Evolutionary conservation across 2,797 vertebrate species (phyloP).

Genomic region (Malacoraja senta): DNA sequence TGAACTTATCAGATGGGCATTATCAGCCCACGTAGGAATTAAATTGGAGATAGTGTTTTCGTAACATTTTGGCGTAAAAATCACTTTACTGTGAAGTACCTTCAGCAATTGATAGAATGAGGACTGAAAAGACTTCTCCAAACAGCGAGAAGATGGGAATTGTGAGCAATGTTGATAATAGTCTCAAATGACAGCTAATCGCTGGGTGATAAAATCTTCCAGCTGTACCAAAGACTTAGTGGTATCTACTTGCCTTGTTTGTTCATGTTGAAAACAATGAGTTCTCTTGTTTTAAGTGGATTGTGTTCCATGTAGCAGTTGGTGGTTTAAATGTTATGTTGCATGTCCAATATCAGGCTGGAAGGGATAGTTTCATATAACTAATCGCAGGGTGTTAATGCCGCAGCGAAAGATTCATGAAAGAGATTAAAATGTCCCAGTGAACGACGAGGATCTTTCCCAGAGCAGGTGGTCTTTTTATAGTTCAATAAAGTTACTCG

Average conservation of each 20-base stretch:
- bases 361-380: conserved; percentile 53
- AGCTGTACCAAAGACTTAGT: background rate
- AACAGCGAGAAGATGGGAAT: background rate
- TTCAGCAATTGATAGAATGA: background rate
- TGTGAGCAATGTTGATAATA: conserved; percentile 9
- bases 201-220: conserved; percentile 25
- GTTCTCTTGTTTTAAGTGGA: conserved; percentile 48
- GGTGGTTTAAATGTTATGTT: conserved; percentile 23
- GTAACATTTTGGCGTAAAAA: background rate
- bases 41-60: conserved; percentile 11
- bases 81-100: conserved; percentile 16
- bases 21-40: background rate
- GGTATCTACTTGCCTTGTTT: conserved; percentile 42
- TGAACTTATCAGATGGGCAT: background rate
- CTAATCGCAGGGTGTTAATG: conserved; percentile 49
- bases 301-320: conserved; percentile 38
- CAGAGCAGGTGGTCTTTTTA: conserved; percentile 51
- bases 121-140: background rate
- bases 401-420: conserved; percentile 53
- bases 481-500: conserved; percentile 40
- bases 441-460: conserved; percentile 40
- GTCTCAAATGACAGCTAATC: conserved; percentile 34
- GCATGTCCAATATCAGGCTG: conserved; percentile 42
- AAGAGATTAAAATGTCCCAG: conserved; percentile 50
- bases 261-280: conserved; percentile 43